Base-by-base conservation (phyloP, 1,140 invertebrate species). In the Bombus pyrosoma region DNA sequence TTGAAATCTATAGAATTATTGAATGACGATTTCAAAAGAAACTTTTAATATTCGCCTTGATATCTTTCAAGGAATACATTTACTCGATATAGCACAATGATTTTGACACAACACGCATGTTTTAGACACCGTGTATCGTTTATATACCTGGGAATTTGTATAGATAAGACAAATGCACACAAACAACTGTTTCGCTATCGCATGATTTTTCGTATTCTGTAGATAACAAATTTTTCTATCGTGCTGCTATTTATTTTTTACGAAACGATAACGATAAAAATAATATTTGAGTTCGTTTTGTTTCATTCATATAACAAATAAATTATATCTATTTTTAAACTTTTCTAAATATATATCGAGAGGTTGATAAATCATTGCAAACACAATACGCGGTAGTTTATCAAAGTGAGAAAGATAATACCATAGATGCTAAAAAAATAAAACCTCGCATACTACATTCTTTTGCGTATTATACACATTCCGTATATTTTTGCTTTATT, bases 211-310 rank as follows among this genome's bases (percentile, higher is more conserved):
- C 1, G 0, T 22, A 53, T 53, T 53, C 18, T 53, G 1, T 25
- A 84, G 83, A 84, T 84, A 84, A 72, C 3, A 59, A 62, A 79
- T 5, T 47, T 80, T 79, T 80, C 6, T 72, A 71, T 53, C 32
- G 25, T 5, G n/a, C 2, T 41, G 28, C 32, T 57, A 18, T n/a
- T 6, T 53, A 47, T 5, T 37, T 53, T 3, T 22, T 53, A 22
- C 6, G 5, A 22, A 53, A 25, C 3, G 37, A 64, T 74, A 64
- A 41, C 22, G 47, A 37, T 18, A 18, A 39, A 22, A 34, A 9
- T 12, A 73, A 39, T 77, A 68, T 53, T 32, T 18, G 28, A 76
- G 39, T 76, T 76, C 9, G 47, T 43, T 9, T 62, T 9, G 0
- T 41, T 34, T 39, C 5, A 28, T 37, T 68, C 12, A 8, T 3